A percentile compares a stretch with the other conserved stretches of the same genome.
Evolutionary conservation across 2,888 invertebrate species (phyloP).

Genomic region (Sympetrum striolatum): DNA sequence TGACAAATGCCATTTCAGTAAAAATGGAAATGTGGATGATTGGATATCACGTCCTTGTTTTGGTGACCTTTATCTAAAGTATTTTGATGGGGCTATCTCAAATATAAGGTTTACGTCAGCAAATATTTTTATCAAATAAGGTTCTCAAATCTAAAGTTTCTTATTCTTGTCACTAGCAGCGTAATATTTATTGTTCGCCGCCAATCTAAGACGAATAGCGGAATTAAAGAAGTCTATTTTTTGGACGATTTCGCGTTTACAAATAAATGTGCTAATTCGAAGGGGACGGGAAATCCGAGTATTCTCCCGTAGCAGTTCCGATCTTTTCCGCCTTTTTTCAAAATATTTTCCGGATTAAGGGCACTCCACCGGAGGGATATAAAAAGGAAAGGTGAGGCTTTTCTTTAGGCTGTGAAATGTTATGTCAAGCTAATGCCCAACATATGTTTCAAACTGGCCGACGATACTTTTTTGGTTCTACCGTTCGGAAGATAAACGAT

Average conservation of each 20-base stretch:
- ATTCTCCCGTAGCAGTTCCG: background rate
- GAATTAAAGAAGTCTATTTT: no score
- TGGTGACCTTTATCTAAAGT: no score
- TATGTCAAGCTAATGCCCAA: background rate
- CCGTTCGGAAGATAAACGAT: background rate
- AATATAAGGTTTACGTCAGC: no score
- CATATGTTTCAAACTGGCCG: constrained; percentile 7
- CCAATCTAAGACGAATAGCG: no score
- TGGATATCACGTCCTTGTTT: no score
- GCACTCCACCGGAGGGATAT: background rate
- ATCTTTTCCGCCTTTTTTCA: background rate
- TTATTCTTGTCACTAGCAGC: no score
- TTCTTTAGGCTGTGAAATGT: background rate
- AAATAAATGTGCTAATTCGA: background rate
- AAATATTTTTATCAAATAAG: no score
- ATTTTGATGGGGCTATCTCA: no score
- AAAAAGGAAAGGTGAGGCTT: background rate
- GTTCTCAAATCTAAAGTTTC: no score
- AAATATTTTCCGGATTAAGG: background rate
- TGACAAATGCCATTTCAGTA: no score
- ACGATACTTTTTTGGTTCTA: background rate
- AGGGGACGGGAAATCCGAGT: background rate
- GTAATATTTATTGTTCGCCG: no score
- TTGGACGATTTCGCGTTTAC: background rate
- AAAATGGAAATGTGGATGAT: no score